Conservation (phyloP, 1,140 invertebrate genomes). For the Drosophila nannoptera region DNA sequence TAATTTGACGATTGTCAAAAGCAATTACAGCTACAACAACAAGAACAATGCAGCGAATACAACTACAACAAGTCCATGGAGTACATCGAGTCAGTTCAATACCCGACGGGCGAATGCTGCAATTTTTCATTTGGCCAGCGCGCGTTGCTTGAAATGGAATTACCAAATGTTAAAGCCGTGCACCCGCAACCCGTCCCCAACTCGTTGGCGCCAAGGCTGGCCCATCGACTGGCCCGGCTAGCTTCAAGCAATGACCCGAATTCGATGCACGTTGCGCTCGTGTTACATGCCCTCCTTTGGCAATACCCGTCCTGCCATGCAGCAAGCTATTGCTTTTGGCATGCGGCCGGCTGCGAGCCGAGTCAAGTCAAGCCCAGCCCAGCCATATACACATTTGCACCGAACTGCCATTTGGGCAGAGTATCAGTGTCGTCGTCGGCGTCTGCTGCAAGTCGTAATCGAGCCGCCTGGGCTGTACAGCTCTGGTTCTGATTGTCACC, state of each 20-base stretch:
- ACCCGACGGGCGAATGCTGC: conserved; percentile 44
- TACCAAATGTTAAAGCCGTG: conserved; percentile 60
- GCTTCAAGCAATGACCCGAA: conserved; percentile 63
- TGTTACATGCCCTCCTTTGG: conserved; percentile 44
- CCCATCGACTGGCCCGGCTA: conserved; percentile 8
- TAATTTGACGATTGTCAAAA: conserved; percentile 45
- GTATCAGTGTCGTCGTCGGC: conserved; percentile 13
- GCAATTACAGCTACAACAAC: conserved; percentile 14
- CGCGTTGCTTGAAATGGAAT: conserved; percentile 61
- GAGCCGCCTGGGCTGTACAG: conserved; percentile 41
- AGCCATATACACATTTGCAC: background rate
- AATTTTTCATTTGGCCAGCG: conserved; percentile 49
- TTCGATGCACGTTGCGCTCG: conserved; percentile 68
- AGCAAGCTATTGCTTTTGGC: background rate
- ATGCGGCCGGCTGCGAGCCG: conserved; percentile 7
- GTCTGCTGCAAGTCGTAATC: conserved; percentile 39
- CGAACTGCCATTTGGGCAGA: conserved; percentile 54
- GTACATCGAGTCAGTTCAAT: conserved; percentile 50
- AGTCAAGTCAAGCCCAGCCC: background rate
- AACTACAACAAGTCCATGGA: conserved; percentile 10
- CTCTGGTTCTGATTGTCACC: conserved; percentile 58
- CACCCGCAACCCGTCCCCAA: conserved; percentile 4
- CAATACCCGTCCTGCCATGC: conserved; percentile 9
- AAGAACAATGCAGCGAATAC: conserved; percentile 15
- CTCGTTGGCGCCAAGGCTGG: conserved; percentile 19